Evolutionary conservation across 2,797 vertebrate genomes (phyloP).

Genomic region (Tragopan temminckii): DNA sequence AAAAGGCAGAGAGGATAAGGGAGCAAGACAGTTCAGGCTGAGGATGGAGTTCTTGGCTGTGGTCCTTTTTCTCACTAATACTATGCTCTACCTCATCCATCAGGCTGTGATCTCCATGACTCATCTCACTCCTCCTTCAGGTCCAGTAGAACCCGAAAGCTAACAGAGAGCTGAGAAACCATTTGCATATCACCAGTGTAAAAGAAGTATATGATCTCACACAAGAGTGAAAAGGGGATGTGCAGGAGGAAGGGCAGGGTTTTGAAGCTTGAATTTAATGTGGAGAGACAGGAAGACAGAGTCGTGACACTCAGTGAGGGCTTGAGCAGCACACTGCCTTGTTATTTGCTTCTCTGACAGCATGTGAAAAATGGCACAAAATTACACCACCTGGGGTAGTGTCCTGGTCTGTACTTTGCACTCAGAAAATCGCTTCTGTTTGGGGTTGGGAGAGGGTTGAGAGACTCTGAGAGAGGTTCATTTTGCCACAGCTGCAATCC

Average conservation of each 20-base stretch:
- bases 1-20: background rate
- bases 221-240: accelerated
- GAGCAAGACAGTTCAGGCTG: background rate
- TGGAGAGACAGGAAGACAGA: background rate
- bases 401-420: background rate
- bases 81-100: background rate
- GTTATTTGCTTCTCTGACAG: background rate
- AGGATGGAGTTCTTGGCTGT: background rate
- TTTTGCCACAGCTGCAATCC: background rate
- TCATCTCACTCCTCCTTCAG: accelerated
- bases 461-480: background rate
- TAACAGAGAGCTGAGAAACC: accelerated
- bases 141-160: background rate
- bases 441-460: background rate
- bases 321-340: background rate
- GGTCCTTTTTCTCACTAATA: background rate
- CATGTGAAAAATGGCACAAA: background rate
- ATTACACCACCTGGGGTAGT: background rate
- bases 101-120: background rate
- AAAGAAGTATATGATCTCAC: background rate
- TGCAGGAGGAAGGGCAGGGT: background rate
- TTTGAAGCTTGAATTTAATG: background rate
- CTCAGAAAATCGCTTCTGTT: background rate
- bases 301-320: accelerated
- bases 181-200: accelerated